Conservation (phyloP, 1,140 invertebrate genomes). For the Lepidurus arcticus region DNA sequence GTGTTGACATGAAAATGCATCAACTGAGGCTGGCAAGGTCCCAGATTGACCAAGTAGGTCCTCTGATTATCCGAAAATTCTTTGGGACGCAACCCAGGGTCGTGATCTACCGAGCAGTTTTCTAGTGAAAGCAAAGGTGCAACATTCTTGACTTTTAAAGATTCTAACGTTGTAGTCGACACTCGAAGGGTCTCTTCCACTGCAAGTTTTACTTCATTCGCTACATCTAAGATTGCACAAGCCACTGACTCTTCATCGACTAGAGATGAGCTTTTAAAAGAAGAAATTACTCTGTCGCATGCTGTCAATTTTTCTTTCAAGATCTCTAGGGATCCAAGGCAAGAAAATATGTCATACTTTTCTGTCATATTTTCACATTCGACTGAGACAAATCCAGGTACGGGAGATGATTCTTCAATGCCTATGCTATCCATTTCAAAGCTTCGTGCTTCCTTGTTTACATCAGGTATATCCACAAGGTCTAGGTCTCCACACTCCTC, state of each 20-base stretch:
- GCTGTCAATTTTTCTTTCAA: not conserved
- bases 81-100: too few species aligned
- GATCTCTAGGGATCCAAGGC: not conserved
- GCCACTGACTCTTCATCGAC: not conserved
- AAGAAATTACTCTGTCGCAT: slow-evolving; percentile 1
- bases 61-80: not conserved
- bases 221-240: not conserved
- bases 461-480: not conserved
- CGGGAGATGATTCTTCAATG: not conserved
- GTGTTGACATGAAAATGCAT: not conserved
- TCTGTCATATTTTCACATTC: not conserved
- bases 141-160: not conserved
- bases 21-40: slow-evolving; percentile 18
- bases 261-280: not conserved
- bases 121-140: too few species aligned
- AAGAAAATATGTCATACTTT: not conserved
- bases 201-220: not conserved
- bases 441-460: not conserved
- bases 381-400: not conserved
- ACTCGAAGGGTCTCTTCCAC: not conserved
- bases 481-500: not conserved
- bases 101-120: too few species aligned
- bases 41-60: not conserved
- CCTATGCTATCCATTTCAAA: not conserved
- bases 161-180: not conserved